Evolutionary conservation across 2,113 vertebrate genomes (phyloP).

Genomic region (Lepisosteus oculatus): DNA sequence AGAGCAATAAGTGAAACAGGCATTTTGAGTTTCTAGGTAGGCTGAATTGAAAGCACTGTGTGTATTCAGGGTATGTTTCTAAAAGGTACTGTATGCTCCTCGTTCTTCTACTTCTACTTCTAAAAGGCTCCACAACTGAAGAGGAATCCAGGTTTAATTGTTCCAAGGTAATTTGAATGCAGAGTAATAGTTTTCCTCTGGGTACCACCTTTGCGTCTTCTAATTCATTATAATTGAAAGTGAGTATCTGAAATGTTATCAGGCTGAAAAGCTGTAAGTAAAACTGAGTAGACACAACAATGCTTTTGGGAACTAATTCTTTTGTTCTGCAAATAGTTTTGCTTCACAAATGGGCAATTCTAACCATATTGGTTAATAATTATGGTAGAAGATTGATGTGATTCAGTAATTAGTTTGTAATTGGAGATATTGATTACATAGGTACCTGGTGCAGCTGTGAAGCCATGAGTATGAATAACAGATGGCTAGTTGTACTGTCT

Average conservation of each 20-base stretch:
- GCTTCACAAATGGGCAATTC: too few relatives aligned
- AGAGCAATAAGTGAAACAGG: too few relatives aligned
- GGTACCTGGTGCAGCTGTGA: neutral
- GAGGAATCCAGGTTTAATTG: too few relatives aligned
- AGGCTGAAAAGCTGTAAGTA: neutral
- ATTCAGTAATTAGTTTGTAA: neutral
- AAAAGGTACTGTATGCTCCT: too few relatives aligned
- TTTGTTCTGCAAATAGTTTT: too few relatives aligned
- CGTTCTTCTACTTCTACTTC: too few relatives aligned
- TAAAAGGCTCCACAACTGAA: too few relatives aligned
- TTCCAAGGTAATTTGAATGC: slow-evolving; percentile 10
- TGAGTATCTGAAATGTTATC: slow-evolving; percentile 3
- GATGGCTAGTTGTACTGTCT: too few relatives aligned
- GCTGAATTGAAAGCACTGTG: too few relatives aligned
- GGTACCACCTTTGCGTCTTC: neutral
- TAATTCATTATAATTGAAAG: slow-evolving; percentile 14
- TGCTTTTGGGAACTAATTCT: neutral
- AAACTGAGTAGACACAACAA: neutral
- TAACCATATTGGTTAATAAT: neutral
- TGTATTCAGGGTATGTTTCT: too few relatives aligned
- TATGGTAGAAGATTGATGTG: neutral
- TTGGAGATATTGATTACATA: neutral
- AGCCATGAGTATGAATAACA: too few relatives aligned
- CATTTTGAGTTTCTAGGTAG: too few relatives aligned
- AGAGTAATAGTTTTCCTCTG: neutral